Conservation (phyloP, 2,113 vertebrate species). For the Chrysochloris asiatica region DNA sequence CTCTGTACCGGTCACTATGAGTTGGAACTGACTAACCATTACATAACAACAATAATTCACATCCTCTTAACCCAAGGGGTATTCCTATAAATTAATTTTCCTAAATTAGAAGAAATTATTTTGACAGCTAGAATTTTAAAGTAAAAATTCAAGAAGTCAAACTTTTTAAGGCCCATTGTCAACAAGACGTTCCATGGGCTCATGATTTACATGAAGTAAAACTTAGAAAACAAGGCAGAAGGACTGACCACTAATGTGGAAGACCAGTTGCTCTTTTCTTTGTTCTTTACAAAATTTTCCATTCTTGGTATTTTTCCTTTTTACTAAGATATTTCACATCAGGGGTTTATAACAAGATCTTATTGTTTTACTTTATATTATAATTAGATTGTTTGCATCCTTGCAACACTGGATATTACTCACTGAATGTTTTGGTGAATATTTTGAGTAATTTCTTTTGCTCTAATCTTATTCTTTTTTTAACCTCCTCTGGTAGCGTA, state of each 20-base stretch:
- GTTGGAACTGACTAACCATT: too few relatives aligned
- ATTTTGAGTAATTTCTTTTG: not conserved
- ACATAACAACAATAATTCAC: too few relatives aligned
- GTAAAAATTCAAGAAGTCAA: conserved; percentile 3
- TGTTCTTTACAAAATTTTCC: not conserved
- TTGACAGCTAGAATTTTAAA: not conserved
- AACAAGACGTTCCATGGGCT: not conserved
- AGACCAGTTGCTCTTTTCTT: not conserved
- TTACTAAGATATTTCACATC: not conserved
- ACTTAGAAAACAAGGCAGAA: not conserved
- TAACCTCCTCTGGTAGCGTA: too few relatives aligned
- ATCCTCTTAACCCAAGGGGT: not conserved
- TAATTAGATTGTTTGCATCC: not conserved
- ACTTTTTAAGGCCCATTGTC: not conserved
- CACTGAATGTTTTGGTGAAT: not conserved
- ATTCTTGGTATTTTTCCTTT: not conserved
- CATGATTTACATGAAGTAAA: not conserved
- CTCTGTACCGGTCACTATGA: too few relatives aligned
- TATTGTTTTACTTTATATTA: not conserved
- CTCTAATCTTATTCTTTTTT: not conserved
- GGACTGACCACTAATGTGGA: not conserved
- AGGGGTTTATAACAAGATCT: not conserved
- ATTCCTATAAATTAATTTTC: not conserved
- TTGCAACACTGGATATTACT: not conserved
- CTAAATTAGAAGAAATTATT: not conserved